Evolutionary conservation across 2,113 vertebrate species (phyloP).

Genomic region (Scomber scombrus): DNA sequence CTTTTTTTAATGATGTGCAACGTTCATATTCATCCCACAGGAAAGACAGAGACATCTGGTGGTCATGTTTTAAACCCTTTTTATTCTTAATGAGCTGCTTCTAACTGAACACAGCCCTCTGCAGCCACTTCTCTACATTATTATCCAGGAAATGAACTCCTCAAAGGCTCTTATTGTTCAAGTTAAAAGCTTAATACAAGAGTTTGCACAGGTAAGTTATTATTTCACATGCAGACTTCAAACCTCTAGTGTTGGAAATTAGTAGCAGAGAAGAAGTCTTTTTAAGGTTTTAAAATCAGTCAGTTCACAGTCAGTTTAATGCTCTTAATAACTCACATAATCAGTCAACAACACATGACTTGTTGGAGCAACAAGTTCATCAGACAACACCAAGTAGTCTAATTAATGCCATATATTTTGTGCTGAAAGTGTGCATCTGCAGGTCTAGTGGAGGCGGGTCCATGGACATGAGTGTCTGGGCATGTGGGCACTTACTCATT

Average conservation of each 20-base stretch:
- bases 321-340: background rate
- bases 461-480: constrained; percentile 6
- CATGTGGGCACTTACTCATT: constrained; percentile 18
- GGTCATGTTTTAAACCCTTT: constrained; percentile 16
- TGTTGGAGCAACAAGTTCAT: constrained; percentile 6
- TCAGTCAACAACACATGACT: constrained; percentile 5
- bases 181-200: background rate
- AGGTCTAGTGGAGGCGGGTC: constrained; percentile 15
- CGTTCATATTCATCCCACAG: constrained; percentile 14
- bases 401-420: background rate
- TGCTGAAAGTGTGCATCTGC: background rate
- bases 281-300: no score
- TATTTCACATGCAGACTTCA: background rate
- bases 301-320: background rate
- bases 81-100: background rate
- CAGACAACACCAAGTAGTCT: background rate
- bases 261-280: background rate
- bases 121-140: background rate
- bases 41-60: constrained; percentile 55
- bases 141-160: background rate
- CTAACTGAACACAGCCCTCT: background rate
- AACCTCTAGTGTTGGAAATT: background rate
- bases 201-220: background rate
- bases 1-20: constrained; percentile 24
- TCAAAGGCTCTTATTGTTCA: background rate